These are phyloP conservation scores for Augochlorella aurata DNA, from an alignment of 2,888 invertebrate species.

Conservation along the genomic window DNA sequence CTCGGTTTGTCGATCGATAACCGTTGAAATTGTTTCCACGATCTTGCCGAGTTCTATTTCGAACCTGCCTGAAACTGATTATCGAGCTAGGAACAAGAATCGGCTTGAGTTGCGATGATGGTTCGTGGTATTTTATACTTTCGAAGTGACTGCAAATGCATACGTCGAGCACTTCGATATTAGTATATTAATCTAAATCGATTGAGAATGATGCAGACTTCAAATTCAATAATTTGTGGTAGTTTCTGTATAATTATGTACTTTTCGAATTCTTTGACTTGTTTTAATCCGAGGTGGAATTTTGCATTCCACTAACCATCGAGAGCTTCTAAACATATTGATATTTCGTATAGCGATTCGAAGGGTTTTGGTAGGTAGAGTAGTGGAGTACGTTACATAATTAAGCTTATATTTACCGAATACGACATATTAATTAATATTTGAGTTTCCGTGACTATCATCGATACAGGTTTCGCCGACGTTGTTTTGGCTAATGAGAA, in stretches of 20 bases:
- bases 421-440: too few species aligned
- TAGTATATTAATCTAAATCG: background rate
- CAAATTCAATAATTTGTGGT: background rate
- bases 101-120: background rate
- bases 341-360: too few species aligned
- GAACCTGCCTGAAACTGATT: background rate
- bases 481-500: background rate
- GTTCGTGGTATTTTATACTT: background rate
- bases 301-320: background rate
- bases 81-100: background rate
- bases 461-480: background rate
- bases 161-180: background rate
- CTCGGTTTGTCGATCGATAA: too few species aligned
- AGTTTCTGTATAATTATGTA: background rate
- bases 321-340: background rate
- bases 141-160: background rate
- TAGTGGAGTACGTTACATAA: too few species aligned
- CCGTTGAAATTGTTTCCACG: background rate
- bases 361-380: too few species aligned
- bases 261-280: background rate
- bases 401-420: too few species aligned
- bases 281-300: background rate
- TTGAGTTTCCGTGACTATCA: background rate
- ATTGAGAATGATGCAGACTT: background rate
- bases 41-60: background rate